A percentile compares a stretch with the other conserved stretches of the same genome.
phyloP scores from a whole-genome alignment of 2,113 vertebrate genomes.

The Scophthalmus maximus region DNA sequence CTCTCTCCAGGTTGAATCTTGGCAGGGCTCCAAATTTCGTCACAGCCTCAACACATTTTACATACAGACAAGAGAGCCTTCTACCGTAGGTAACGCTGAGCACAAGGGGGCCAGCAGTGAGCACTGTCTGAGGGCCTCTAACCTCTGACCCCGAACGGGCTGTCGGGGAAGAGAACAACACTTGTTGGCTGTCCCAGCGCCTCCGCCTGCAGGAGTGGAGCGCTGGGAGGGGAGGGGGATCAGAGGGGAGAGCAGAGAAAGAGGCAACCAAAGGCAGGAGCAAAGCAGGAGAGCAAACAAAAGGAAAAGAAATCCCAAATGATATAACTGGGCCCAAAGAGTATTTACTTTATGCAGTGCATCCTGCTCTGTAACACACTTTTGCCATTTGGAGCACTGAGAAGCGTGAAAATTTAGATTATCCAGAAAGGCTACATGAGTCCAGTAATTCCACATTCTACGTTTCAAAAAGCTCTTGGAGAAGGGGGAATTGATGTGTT shows the following conservation, averaged over 20 bases:
- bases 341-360: too few species aligned
- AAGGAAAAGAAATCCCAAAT: not conserved
- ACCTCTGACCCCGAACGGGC: constrained; percentile 66
- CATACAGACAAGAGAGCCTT: constrained; percentile 5
- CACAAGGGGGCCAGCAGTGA: constrained; percentile 70
- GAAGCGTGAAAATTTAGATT: constrained; percentile 28
- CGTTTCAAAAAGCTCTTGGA: too few species aligned
- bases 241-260: constrained; percentile 14
- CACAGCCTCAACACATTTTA: constrained; percentile 31
- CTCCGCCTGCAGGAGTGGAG: constrained; percentile 45
- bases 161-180: constrained; percentile 63
- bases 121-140: constrained; percentile 54
- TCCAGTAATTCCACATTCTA: not conserved
- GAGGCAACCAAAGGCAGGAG: constrained; percentile 4
- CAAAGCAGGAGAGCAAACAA: constrained; percentile 10
- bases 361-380: too few species aligned
- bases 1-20: constrained; percentile 36
- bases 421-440: not conserved
- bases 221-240: not conserved
- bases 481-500: too few species aligned
- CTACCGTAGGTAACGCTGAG: constrained; percentile 7
- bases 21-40: constrained; percentile 45
- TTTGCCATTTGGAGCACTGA: too few species aligned
- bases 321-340: not conserved
- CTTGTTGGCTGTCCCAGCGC: constrained; percentile 42